Conservation (phyloP, 2,888 invertebrate genomes). For the Steromphala cineraria region DNA sequence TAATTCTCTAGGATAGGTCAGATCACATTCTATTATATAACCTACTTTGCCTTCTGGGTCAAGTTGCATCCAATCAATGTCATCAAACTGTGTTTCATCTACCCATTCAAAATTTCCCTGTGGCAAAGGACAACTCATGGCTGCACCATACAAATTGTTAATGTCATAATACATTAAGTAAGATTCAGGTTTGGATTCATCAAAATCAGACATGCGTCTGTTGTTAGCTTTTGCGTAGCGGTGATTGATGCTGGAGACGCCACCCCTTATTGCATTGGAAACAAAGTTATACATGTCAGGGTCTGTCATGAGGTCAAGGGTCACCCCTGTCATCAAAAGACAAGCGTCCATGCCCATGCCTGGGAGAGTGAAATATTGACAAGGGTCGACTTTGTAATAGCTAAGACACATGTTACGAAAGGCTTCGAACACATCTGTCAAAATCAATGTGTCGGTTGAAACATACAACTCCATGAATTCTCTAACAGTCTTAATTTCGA, state of each 20-base stretch:
- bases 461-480: constrained; percentile 3
- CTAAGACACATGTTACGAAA: neutral
- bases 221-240: neutral
- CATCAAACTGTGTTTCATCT: neutral
- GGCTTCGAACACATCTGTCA: neutral
- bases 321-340: neutral
- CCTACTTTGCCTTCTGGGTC: neutral
- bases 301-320: neutral
- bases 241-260: neutral
- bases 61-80: neutral
- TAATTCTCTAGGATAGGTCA: neutral
- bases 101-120: neutral
- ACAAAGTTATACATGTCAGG: neutral
- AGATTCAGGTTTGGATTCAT: neutral
- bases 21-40: neutral
- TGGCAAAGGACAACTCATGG: neutral
- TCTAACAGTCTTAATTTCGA: neutral
- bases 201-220: neutral
- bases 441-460: neutral
- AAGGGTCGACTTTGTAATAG: neutral
- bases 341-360: neutral
- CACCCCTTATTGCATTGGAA: neutral
- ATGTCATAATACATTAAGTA: neutral
- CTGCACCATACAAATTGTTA: neutral
- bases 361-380: neutral